phyloP scores from a whole-genome alignment of 2,888 invertebrate species.

The Tinea pellionella region DNA sequence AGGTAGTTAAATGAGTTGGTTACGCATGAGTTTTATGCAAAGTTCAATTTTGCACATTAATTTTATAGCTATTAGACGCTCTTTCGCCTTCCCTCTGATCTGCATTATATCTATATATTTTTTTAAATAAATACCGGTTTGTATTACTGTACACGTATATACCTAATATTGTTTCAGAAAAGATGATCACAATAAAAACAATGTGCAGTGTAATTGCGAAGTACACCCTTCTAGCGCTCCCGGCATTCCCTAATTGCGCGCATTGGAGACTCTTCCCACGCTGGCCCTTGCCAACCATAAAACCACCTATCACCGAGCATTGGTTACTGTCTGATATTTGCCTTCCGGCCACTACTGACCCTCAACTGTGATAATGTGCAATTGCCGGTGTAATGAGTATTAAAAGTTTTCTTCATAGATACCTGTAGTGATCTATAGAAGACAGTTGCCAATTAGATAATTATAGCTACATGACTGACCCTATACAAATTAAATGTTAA shows the following conservation, averaged over 20 bases:
- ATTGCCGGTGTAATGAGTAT: conserved; percentile 1
- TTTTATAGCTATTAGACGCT: background rate
- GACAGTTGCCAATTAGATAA: background rate
- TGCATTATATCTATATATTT: no score
- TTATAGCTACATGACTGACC: background rate
- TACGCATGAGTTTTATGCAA: conserved; percentile 12
- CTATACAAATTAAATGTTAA: no score
- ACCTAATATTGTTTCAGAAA: background rate
- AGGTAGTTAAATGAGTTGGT: conserved; percentile 12
- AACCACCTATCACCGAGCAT: conserved; percentile 9
- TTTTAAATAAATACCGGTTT: no score
- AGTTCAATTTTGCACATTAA: conserved; percentile 14
- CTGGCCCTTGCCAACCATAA: conserved; percentile 18
- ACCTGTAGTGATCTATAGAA: background rate
- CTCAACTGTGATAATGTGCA: conserved; percentile 10
- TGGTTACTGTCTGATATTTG: conserved; percentile 11
- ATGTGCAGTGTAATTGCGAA: conserved; percentile 42
- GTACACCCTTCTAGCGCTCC: conserved; percentile 35
- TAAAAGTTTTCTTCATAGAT: background rate
- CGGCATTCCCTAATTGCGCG: conserved; percentile 56
- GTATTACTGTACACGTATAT: background rate
- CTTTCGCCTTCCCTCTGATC: background rate
- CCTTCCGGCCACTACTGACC: conserved; percentile 10
- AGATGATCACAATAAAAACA: conserved; percentile 52
- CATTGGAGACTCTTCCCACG: conserved; percentile 55